Evolutionary conservation across 30 jellyfish, hydroid and myxozoan species (phyloP).

Genomic region (Chironex yamaguchii): DNA sequence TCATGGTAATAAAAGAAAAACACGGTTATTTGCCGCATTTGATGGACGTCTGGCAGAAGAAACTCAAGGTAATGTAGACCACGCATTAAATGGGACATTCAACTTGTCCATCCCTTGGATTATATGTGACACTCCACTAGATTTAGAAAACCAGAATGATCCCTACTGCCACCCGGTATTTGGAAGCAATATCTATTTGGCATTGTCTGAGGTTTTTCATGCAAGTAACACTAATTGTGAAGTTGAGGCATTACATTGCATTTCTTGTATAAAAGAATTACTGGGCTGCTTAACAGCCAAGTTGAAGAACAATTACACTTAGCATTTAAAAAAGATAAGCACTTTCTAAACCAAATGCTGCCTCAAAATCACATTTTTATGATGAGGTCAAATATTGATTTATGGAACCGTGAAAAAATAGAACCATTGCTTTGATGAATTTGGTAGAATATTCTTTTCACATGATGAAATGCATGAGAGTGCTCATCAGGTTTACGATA

Average conservation of each 20-base stretch:
- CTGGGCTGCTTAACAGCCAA: constrained; percentile 36
- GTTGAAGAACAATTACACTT: constrained; percentile 49
- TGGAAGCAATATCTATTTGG: neutral
- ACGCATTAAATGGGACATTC: neutral
- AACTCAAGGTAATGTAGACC: constrained; percentile 1
- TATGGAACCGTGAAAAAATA: neutral
- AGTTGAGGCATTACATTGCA: constrained; percentile 18
- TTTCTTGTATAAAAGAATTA: constrained; percentile 13
- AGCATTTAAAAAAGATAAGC: neutral
- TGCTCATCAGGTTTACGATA: neutral
- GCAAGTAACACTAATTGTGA: constrained; percentile 39
- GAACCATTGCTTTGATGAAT: neutral
- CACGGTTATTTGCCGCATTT: constrained; percentile 12
- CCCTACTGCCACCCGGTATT: constrained; percentile 6
- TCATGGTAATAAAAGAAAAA: constrained; percentile 17
- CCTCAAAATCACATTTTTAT: constrained; percentile 24
- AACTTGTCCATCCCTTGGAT: constrained; percentile 44
- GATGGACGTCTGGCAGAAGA: constrained; percentile 50
- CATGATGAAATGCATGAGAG: too few species aligned
- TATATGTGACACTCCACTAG: neutral
- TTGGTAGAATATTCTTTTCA: neutral
- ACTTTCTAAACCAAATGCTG: constrained; percentile 33
- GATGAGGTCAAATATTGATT: constrained; percentile 19
- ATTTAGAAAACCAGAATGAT: neutral
- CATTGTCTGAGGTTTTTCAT: constrained; percentile 37